Evolutionary conservation across 2,797 vertebrate genomes (phyloP), one percentile per base, ranked within the genome.

Genomic region (Periophthalmus magnuspinnatus): DNA sequence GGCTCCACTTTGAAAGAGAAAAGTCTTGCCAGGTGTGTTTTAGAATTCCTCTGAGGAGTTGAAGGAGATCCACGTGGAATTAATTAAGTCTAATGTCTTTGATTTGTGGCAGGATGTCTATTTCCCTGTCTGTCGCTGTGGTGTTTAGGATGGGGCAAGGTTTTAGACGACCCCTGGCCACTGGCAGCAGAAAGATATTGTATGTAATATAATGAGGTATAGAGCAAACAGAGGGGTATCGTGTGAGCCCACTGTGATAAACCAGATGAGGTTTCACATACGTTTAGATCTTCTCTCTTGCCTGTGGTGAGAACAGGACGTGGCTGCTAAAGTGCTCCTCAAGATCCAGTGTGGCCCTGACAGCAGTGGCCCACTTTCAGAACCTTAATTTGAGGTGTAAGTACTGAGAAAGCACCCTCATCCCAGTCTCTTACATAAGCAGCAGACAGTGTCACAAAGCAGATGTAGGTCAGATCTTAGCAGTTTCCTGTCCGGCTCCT

Each of bases 381-480:
- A 5, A 1, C 74, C 81, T 86, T 86, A 63, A 86, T 87, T 75
- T 72, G 36, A 56, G 73, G 47, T 82, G 67, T 57, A 65, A 78
- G 73, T 67, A 74, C 77, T 74, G 67, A 48, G 52, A 55, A 57
- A 81, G 76, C 75, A 76, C 62, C 65, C 79, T 83, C 78, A 65
- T 72, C 73, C 55, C 22, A 36, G 71, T 65, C 70, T 73, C 78
- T 79, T 77, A 72, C 75, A 76, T 77, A 77, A 80, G 87, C 82
- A 84, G 78, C 54, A 74, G 82, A 77, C 77, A 60, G 69, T 73
- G 22, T 79, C 81, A 72, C 38, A 81, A 78, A 86, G 88, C 86
- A 90, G 91, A 93, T 89, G 79, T 85, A 85, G 89, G 90, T 92
- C 89, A 88, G 72, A 74, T 77, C 79, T 58, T 82, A 78, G 76